phyloP scores from a whole-genome alignment of 2,113 vertebrate genomes.

The Drymodes brunneopygia region DNA sequence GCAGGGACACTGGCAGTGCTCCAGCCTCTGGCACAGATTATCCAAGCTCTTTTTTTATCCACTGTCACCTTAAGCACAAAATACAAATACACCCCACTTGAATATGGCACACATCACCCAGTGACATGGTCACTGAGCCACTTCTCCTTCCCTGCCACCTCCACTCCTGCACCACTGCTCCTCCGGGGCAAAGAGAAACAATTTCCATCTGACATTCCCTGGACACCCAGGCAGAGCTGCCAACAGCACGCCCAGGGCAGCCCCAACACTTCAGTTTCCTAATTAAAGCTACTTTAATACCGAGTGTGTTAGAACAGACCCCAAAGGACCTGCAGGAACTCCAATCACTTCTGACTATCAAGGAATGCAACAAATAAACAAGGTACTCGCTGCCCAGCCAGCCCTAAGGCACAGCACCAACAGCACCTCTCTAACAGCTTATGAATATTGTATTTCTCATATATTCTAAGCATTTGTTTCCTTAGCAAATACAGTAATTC shows the following conservation, averaged over 20 bases:
- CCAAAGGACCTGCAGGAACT: neutral
- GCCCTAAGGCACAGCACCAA: neutral
- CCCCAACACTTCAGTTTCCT: neutral
- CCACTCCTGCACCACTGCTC: neutral
- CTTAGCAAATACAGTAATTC: neutral
- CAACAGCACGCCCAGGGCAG: neutral
- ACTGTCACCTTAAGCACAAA: neutral
- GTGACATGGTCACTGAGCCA: fast-evolving
- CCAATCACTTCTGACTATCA: fast-evolving
- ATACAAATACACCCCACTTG: fast-evolving
- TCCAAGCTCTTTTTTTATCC: fast-evolving
- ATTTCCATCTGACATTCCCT: neutral
- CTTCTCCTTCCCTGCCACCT: neutral
- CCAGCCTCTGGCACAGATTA: neutral
- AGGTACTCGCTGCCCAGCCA: neutral
- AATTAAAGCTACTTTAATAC: neutral
- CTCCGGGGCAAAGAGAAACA: neutral
- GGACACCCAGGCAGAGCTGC: neutral
- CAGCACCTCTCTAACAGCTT: neutral
- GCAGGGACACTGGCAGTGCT: neutral
- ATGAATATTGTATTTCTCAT: neutral
- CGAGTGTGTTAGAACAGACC: neutral
- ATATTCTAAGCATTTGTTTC: neutral
- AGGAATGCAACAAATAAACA: neutral
- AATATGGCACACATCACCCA: neutral